Percentiles rank a stretch among this genome's conserved stretches.
These are phyloP conservation scores for Ascaphus truei DNA, from an alignment of 2,113 vertebrate genomes.

Conservation along the genomic window DNA sequence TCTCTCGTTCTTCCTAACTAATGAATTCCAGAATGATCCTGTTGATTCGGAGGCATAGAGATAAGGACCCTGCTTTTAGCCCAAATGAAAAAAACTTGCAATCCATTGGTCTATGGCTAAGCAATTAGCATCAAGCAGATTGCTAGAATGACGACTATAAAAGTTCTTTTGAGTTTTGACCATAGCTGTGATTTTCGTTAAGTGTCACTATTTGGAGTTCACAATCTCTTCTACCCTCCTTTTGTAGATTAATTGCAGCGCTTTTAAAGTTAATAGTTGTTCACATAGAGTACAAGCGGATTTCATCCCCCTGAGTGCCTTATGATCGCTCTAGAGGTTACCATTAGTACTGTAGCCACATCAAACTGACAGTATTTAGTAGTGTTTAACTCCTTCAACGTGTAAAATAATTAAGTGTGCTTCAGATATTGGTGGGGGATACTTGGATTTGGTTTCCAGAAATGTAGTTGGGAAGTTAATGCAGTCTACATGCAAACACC, in stretches of 20 bases:
- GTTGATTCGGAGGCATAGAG: constrained; percentile 56
- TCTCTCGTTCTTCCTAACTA: constrained; percentile 58
- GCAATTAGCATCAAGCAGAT: constrained; percentile 49
- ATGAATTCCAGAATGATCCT: constrained; percentile 66
- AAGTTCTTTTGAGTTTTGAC: constrained; percentile 14
- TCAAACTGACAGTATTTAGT: neutral
- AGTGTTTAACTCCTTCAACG: neutral
- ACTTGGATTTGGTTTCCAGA: too few relatives aligned
- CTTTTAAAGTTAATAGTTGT: constrained; percentile 22
- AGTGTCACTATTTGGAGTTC: constrained; percentile 44
- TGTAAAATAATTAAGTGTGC: neutral
- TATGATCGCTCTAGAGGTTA: neutral
- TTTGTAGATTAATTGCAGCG: constrained; percentile 20
- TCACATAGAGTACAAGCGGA: constrained; percentile 20
- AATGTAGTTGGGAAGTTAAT: too few relatives aligned
- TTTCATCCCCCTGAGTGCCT: constrained; percentile 2
- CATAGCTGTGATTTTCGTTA: constrained; percentile 15
- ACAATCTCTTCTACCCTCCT: constrained; percentile 6
- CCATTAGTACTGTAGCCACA: neutral
- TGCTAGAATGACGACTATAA: constrained; percentile 27
- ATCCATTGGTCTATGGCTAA: constrained; percentile 39
- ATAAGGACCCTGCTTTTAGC: constrained; percentile 46
- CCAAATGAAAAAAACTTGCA: constrained; percentile 52
- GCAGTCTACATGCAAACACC: too few relatives aligned
- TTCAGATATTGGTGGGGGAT: too few relatives aligned